These are phyloP conservation scores for Sympetrum striolatum DNA, from an alignment of 2,888 invertebrate genomes.

Conservation along the genomic window DNA sequence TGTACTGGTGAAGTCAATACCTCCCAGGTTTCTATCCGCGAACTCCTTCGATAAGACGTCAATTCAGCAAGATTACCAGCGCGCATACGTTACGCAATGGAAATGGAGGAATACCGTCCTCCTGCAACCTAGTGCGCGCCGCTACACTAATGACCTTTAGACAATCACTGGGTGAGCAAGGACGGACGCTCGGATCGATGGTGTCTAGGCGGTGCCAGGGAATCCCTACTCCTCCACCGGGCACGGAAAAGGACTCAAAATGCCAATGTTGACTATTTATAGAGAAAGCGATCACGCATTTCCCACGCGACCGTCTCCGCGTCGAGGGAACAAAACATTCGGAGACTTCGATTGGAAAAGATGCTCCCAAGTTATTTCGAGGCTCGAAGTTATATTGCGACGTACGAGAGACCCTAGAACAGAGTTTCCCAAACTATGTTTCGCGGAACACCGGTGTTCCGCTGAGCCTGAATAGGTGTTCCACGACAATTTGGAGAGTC, in stretches of 20 bases:
- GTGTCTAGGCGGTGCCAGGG: neutral
- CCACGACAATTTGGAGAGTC: too few species aligned
- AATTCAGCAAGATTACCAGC: neutral
- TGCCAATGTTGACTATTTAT: neutral
- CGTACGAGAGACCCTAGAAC: too few species aligned
- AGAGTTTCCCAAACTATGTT: too few species aligned
- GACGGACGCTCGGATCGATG: neutral
- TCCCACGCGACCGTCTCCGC: neutral
- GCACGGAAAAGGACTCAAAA: neutral
- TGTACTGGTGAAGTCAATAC: neutral
- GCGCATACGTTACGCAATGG: neutral
- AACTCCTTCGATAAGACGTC: neutral
- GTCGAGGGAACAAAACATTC: too few species aligned
- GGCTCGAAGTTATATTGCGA: too few species aligned
- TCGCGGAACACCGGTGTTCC: too few species aligned
- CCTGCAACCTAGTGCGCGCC: neutral
- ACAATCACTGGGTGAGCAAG: neutral
- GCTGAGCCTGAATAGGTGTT: too few species aligned
- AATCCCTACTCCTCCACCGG: neutral
- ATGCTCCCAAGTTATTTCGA: too few species aligned
- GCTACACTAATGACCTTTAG: neutral
- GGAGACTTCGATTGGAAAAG: too few species aligned
- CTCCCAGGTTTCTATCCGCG: neutral
- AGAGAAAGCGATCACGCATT: neutral
- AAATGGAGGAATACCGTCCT: neutral